Evolutionary conservation across 2,888 invertebrate species (phyloP), one percentile per base, ranked within the genome.

Genomic region (Dasysyrphus tricinctus): DNA sequence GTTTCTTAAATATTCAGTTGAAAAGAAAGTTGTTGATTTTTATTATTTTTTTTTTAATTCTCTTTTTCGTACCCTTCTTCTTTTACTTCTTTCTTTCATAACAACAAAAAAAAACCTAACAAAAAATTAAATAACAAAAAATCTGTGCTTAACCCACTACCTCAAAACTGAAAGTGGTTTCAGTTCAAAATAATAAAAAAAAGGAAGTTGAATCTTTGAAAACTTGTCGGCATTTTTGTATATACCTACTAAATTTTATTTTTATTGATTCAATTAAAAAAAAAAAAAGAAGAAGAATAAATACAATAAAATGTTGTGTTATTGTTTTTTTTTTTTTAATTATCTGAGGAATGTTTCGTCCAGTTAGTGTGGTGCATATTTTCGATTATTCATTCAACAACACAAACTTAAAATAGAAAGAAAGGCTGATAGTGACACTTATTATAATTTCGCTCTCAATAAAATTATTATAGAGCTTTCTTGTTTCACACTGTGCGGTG

Each of bases 1-100:
- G 16, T 57, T 57, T 57, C 16, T 16, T 5, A 67, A 59, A 56
- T 67, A 69, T 42, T 63, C 74, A 49, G 6, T 8, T 78, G 61
- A 81, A 85, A 85, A 85, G 85, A 85, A 85, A 85, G 85, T 85
- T 85, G 80, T 85, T 85, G 77, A 85, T 81, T 81, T 85, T 80
- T 47, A 56, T 24, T n/a, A 34, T 72, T 80, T 67, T n/a, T 39
- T 72, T 80, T 67, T 14, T 70, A 56, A 14, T 80, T 29, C 37
- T 29, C 54, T n/a, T 34, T 16, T 9, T 14, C n/a, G 3, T 39
- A 67, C 63, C 19, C 49, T 61, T 47, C 49, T 59, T 57, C 47
- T 59, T 44, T 42, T 14, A 61, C 61, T 59, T 24, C 39, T 42
- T 65, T 24, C 47, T 19, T 54, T 67, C 76, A 72, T 80, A 73